Evolutionary conservation across 2,113 vertebrate genomes (phyloP).

Genomic region (Plectropomus leopardus): DNA sequence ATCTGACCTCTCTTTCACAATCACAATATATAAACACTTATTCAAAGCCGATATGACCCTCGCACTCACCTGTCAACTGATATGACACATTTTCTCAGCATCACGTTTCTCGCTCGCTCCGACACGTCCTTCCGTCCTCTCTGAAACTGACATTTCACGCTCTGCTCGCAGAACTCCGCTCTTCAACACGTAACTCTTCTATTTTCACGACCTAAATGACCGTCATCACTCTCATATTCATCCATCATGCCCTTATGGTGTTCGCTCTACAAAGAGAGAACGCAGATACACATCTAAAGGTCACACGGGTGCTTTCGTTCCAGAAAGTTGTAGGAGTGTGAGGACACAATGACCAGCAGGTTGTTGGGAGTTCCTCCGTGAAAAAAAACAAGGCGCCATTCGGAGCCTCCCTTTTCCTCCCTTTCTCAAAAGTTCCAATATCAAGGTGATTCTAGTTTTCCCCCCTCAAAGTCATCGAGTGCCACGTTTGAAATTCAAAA

Average conservation of each 20-base stretch:
- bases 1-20: constrained; percentile 24
- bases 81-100: constrained; percentile 10
- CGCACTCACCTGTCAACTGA: constrained; percentile 15
- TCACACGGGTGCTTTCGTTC: constrained; percentile 15
- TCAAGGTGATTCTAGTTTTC: neutral
- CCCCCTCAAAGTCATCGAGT: constrained; percentile 8
- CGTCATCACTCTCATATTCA: neutral
- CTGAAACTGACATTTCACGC: constrained; percentile 17
- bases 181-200: constrained; percentile 28
- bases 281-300: neutral
- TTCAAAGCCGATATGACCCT: constrained; percentile 23
- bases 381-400: neutral
- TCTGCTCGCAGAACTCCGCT: constrained; percentile 20
- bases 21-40: constrained; percentile 22
- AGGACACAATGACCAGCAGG: constrained; percentile 13
- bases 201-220: constrained; percentile 1
- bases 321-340: neutral
- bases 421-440: constrained; percentile 6
- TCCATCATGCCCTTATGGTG: neutral
- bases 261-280: neutral
- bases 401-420: constrained; percentile 24
- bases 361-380: neutral
- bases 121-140: neutral
- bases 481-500: constrained; percentile 44
- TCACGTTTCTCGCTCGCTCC: constrained; percentile 30